A percentile compares a stretch with the other conserved stretches of the same genome.
Evolutionary conservation across 30 jellyfish, hydroid and myxozoan genomes (phyloP).

Genomic region (Turritopsis rubra): DNA sequence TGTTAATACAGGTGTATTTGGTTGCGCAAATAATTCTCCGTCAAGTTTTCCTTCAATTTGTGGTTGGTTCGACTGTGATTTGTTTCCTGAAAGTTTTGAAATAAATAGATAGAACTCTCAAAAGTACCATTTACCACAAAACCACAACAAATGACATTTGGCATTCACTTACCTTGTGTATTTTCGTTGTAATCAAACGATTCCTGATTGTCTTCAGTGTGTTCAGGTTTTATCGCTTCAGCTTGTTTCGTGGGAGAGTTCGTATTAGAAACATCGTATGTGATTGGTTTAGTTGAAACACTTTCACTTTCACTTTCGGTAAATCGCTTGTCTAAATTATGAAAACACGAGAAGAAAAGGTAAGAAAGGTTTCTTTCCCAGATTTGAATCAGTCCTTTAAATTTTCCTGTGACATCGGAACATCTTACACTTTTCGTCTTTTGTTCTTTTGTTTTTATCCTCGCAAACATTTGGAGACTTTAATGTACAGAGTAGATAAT

Average conservation of each 20-base stretch:
- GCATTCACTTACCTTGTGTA: neutral
- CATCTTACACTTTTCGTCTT: no score
- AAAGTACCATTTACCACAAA: neutral
- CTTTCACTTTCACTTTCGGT: neutral
- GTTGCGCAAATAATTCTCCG: neutral
- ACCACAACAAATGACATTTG: no score
- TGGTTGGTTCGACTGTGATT: neutral
- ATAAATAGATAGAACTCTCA: no score
- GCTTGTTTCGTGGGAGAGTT: neutral
- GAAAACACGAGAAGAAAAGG: no score
- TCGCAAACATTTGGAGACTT: no score
- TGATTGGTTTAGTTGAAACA: neutral
- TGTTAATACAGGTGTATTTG: neutral
- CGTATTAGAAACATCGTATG: conserved; percentile 9
- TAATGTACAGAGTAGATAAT: no score
- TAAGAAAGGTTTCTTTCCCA: no score
- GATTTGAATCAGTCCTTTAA: no score
- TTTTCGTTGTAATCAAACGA: neutral
- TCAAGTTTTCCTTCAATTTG: neutral
- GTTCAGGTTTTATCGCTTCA: neutral
- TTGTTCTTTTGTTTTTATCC: no score
- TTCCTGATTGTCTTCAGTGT: neutral
- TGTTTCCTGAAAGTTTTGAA: neutral
- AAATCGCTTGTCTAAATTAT: neutral
- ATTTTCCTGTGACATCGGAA: no score